Base-by-base conservation (phyloP, 2,888 invertebrate species). In the Copidosoma aretas region DNA sequence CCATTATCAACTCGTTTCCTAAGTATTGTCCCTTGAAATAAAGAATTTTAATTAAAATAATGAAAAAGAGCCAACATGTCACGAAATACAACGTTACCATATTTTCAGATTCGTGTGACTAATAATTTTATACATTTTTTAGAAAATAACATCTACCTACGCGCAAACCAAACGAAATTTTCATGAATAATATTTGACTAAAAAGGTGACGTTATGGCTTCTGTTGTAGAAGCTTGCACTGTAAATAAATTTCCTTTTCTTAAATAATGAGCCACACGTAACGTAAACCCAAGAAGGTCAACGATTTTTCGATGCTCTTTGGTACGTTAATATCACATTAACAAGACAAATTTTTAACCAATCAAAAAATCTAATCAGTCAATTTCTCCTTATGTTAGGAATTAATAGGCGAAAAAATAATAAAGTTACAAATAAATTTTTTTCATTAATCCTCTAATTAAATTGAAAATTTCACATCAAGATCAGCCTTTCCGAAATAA, bases 281-380 rank as follows among this genome's bases (percentile, higher is more conserved):
- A 65, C 72, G 70, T 71, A 59, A 61, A 73, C 70, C 76, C 70
- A 77, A 77, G 76, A 78, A 76, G 76, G 75, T 76, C 74, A 78
- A 78, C 75, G 75, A 78, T 80, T 80, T 82, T 78, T 76, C 77
- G 79, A 81, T 81, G 81, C 80, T 83, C 83, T 83, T 83, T 83
- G 83, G 83, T 83, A 83, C 82, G 77, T 80, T 78, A 79, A 82
- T 83, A 83, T 83, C 83, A 83, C 83, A 83, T 81, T 76, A 79
- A 78, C 77, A 80, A 80, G 75, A 77, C 78, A 75, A 80, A 77
- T 75, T 78, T 78, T 77, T 77, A 81, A 81, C 80, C 81, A 81
- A 81, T 81, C 75, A 75, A 76, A 69, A 64, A 61, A 77, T 79
- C 81, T 82, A 81, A 82, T 82, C 81, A 81, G 80, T 83, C 82